Evolutionary conservation across 2,113 vertebrate genomes (phyloP).

Genomic region (Gymnocephalus cernua): DNA sequence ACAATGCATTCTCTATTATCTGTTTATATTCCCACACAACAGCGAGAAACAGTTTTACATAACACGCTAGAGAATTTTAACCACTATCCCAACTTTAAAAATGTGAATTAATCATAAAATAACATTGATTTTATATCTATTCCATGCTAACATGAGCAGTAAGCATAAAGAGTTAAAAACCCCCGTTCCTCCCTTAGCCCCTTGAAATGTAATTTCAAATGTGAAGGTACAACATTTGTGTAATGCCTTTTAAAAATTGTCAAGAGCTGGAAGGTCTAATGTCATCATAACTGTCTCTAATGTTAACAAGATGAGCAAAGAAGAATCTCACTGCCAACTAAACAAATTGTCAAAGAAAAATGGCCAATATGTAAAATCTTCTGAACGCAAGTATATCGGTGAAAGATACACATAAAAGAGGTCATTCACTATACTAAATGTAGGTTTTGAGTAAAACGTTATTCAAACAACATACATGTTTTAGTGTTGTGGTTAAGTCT

Average conservation of each 20-base stretch:
- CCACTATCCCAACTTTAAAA: neutral
- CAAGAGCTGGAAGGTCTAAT: neutral
- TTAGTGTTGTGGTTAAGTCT: constrained; percentile 39
- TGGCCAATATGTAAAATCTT: constrained; percentile 11
- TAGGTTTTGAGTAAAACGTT: constrained; percentile 21
- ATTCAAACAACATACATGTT: constrained; percentile 1
- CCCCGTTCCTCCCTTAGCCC: neutral
- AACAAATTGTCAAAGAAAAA: constrained; percentile 6
- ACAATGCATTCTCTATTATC: constrained; percentile 11
- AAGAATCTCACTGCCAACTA: constrained; percentile 23
- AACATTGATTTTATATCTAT: neutral
- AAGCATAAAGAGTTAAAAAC: neutral
- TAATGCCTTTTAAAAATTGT: neutral
- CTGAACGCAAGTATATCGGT: neutral
- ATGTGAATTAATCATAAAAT: neutral
- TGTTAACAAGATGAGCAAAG: constrained; percentile 10
- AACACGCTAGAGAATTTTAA: neutral
- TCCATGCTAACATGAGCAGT: constrained; percentile 13
- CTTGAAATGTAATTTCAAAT: neutral
- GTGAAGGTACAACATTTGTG: neutral
- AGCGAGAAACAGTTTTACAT: neutral
- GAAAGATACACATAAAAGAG: constrained; percentile 6
- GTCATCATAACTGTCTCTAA: constrained; percentile 1
- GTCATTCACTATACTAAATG: constrained; percentile 13
- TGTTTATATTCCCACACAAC: constrained; percentile 30